Evolutionary conservation across 2,797 vertebrate species (phyloP).

Genomic region (Chelon auratus): DNA sequence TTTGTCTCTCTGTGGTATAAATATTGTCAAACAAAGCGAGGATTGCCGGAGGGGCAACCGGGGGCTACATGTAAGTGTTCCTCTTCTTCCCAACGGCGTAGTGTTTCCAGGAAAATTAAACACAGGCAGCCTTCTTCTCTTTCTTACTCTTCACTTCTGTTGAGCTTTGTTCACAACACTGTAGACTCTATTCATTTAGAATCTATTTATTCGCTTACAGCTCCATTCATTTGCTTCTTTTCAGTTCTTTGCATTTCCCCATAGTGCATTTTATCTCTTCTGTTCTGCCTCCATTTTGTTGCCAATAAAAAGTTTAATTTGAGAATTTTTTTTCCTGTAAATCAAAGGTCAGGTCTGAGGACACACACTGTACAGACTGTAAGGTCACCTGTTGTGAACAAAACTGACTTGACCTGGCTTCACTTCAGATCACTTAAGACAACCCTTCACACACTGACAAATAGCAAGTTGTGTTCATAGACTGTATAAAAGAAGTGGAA

Average conservation of each 20-base stretch:
- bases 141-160: background rate
- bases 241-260: background rate
- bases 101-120: constrained; percentile 5
- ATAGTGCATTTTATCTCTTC: background rate
- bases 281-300: background rate
- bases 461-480: background rate
- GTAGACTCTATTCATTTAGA: background rate
- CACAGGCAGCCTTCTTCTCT: background rate
- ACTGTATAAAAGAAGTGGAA: no score
- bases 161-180: background rate
- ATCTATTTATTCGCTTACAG: background rate
- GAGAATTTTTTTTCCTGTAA: background rate
- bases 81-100: constrained; percentile 4
- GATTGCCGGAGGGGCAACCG: constrained; percentile 9
- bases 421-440: background rate
- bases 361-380: background rate
- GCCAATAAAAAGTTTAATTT: background rate
- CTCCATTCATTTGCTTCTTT: background rate
- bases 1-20: constrained; percentile 45
- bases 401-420: background rate
- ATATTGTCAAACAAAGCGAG: constrained; percentile 59
- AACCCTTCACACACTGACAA: background rate
- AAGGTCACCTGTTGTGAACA: background rate
- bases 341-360: background rate
- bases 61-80: background rate